These are phyloP conservation scores for Periophthalmodon schlosseri DNA, from an alignment of 2,113 vertebrate genomes.

Conservation along the genomic window DNA sequence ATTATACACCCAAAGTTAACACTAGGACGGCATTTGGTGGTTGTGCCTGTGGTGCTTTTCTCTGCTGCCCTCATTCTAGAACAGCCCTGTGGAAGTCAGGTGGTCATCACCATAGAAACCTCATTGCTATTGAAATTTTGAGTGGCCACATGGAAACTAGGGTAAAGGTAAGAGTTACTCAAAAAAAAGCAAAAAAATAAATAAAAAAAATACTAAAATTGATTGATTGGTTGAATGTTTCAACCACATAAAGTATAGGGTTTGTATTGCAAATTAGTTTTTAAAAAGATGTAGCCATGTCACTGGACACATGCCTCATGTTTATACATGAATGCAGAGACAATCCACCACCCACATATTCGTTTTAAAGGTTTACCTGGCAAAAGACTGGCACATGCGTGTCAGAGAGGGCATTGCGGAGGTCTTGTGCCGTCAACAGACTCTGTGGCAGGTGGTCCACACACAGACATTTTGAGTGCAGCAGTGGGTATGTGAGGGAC, in stretches of 20 bases:
- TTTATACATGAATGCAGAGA: no score
- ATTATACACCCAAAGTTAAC: neutral
- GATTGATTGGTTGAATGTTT: neutral
- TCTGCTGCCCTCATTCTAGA: slow-evolving; percentile 77
- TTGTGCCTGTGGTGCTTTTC: neutral
- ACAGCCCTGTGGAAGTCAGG: slow-evolving; percentile 69
- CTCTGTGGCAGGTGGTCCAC: slow-evolving; percentile 83
- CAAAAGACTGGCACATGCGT: slow-evolving; percentile 82
- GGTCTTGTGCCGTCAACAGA: slow-evolving; percentile 79
- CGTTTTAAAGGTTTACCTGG: slow-evolving; percentile 76
- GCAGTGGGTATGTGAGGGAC: slow-evolving; percentile 81
- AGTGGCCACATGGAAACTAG: slow-evolving; percentile 54
- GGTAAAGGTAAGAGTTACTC: slow-evolving; percentile 61
- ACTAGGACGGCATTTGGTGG: neutral
- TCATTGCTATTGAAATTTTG: slow-evolving; percentile 61
- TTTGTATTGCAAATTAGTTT: neutral
- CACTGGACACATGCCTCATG: no score
- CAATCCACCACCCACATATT: no score
- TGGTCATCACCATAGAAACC: slow-evolving; percentile 71
- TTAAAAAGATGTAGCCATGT: neutral
- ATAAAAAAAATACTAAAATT: neutral
- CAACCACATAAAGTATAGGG: neutral
- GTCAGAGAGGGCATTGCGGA: slow-evolving; percentile 75
- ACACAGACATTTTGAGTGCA: slow-evolving; percentile 88
- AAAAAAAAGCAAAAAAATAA: neutral